Conservation (phyloP, 37 sponge, comb jelly and placozoan genomes). For the Eunapius fragilis region DNA sequence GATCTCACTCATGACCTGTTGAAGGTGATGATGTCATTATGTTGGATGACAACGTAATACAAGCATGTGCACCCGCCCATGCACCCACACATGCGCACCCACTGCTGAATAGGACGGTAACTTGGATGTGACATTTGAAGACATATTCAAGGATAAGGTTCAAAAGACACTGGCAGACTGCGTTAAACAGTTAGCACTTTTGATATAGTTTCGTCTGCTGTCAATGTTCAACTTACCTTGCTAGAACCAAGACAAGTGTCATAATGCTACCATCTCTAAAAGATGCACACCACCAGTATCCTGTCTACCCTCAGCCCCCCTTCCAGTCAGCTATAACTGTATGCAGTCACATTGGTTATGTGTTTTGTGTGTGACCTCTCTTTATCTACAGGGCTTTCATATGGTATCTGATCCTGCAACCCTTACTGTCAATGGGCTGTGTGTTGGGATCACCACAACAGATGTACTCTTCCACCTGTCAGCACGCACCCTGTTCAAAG, state of each 20-base stretch:
- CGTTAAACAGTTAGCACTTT: not conserved
- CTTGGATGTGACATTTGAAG: conserved; percentile 26
- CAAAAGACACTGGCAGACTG: not conserved
- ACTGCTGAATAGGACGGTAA: conserved; percentile 13
- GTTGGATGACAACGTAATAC: not conserved
- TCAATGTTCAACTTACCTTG: not conserved
- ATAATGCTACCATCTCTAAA: conserved; percentile 76
- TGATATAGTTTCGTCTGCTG: not conserved
- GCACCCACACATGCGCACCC: not conserved
- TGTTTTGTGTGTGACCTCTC: not conserved
- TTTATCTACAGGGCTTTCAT: not conserved
- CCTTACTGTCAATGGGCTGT: conserved; percentile 66
- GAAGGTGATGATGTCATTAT: conserved; percentile 47
- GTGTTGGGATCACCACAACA: conserved; percentile 75
- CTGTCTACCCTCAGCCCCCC: conserved; percentile 88
- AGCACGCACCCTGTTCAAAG: conserved; percentile 58
- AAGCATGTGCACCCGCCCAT: not conserved
- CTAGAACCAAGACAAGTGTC: conserved; percentile 40
- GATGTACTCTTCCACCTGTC: conserved; percentile 84
- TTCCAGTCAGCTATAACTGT: conserved; percentile 19
- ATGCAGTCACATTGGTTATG: not conserved
- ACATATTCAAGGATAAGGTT: conserved; percentile 23
- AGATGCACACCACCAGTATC: conserved; percentile 67
- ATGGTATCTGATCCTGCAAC: conserved; percentile 62
- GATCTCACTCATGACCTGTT: conserved; percentile 47